phyloP scores from a whole-genome alignment of 1,140 invertebrate genomes.

The Trichonephila clavata region DNA sequence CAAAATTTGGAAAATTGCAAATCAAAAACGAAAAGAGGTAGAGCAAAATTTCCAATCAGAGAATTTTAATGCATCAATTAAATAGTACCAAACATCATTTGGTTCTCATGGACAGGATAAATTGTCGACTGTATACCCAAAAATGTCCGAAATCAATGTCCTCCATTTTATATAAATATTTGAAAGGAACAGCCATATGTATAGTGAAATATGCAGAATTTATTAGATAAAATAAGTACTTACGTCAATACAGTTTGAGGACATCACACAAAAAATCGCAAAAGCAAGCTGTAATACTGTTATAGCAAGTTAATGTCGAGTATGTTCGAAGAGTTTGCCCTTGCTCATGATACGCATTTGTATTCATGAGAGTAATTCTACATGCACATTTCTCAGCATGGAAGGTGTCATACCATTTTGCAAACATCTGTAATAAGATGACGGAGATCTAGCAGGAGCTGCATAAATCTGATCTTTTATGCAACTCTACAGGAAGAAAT shows the following conservation, averaged over 20 bases:
- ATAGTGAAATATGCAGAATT: not conserved
- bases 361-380: slow-evolving; percentile 8
- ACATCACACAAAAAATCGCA: not conserved
- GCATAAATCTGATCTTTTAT: slow-evolving; percentile 65
- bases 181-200: not conserved
- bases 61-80: not conserved
- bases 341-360: not conserved
- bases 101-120: not conserved
- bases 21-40: not conserved
- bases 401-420: not conserved
- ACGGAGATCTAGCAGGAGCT: not conserved
- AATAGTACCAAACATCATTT: not conserved
- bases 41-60: not conserved
- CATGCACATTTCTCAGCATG: not conserved
- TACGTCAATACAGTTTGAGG: not conserved
- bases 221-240: slow-evolving; percentile 3
- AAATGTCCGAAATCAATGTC: not conserved
- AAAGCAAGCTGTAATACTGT: not conserved
- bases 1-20: not conserved
- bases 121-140: not conserved
- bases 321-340: not conserved
- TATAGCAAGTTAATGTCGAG: not conserved
- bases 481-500: slow-evolving; percentile 77
- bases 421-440: not conserved
- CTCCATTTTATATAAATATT: not conserved